Evolutionary conservation across 2,888 invertebrate species (phyloP).

Genomic region (Epinotia demarniana): DNA sequence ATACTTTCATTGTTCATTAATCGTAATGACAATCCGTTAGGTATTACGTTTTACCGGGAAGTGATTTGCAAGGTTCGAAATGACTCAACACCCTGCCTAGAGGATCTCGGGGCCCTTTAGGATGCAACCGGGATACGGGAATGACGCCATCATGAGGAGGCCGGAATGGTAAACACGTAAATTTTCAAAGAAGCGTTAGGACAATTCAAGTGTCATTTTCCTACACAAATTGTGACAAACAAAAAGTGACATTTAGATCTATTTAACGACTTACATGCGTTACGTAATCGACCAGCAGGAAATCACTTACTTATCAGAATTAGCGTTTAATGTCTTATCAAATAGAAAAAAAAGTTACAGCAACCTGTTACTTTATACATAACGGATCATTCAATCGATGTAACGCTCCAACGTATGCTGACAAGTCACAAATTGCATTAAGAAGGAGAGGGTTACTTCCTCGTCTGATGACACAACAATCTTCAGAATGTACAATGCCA

Average conservation of each 20-base stretch:
- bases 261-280: no score
- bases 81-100: background rate
- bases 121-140: background rate
- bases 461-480: background rate
- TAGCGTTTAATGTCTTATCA: no score
- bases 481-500: background rate
- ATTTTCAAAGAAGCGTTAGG: no score
- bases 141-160: background rate
- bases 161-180: no score
- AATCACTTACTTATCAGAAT: no score
- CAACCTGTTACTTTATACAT: background rate
- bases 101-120: background rate
- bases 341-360: no score
- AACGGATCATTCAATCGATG: background rate
- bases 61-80: background rate
- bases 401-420: background rate
- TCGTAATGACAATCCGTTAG: constrained; percentile 48
- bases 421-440: background rate
- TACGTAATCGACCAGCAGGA: no score
- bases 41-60: background rate
- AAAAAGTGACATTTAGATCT: no score
- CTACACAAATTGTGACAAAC: no score
- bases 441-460: background rate
- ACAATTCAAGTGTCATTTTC: no score
- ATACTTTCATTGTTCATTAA: constrained; percentile 55